These are phyloP conservation scores for Bradypus variegatus DNA, from an alignment of 2,797 vertebrate species.

Conservation along the genomic window DNA sequence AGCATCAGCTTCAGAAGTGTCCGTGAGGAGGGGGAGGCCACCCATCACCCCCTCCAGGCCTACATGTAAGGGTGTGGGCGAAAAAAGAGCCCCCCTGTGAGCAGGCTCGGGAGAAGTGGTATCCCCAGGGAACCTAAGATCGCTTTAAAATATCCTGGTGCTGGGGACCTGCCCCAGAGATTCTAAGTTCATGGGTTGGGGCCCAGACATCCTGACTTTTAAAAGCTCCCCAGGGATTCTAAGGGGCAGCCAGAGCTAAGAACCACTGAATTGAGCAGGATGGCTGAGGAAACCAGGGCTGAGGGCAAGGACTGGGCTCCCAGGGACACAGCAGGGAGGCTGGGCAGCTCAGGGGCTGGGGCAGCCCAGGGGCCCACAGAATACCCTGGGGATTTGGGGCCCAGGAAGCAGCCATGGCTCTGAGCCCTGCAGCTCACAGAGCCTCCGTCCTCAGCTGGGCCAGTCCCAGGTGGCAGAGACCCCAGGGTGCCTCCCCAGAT, in stretches of 20 bases:
- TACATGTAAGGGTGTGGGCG: accelerated
- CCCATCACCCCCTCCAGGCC: not conserved
- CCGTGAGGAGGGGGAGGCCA: not conserved
- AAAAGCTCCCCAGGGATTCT: not conserved
- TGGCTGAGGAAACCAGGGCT: not conserved
- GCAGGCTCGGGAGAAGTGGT: not conserved
- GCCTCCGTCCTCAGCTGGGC: not conserved
- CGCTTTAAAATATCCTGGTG: not conserved
- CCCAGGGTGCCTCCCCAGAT: not conserved
- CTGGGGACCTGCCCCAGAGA: no score
- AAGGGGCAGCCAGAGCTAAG: not conserved
- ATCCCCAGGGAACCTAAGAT: not conserved
- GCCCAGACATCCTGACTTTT: not conserved
- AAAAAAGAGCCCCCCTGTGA: accelerated
- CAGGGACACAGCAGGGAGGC: not conserved
- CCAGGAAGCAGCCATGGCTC: not conserved
- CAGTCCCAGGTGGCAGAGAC: not conserved
- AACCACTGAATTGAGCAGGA: not conserved
- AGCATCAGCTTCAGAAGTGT: not conserved
- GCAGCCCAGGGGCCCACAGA: not conserved
- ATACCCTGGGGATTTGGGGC: not conserved
- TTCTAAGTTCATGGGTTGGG: not conserved
- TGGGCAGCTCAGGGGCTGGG: not conserved
- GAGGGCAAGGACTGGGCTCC: no score
- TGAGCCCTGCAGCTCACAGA: not conserved